These are phyloP conservation scores for Temnothorax curvispinosus DNA, from an alignment of 1,140 invertebrate species.

Conservation along the genomic window DNA sequence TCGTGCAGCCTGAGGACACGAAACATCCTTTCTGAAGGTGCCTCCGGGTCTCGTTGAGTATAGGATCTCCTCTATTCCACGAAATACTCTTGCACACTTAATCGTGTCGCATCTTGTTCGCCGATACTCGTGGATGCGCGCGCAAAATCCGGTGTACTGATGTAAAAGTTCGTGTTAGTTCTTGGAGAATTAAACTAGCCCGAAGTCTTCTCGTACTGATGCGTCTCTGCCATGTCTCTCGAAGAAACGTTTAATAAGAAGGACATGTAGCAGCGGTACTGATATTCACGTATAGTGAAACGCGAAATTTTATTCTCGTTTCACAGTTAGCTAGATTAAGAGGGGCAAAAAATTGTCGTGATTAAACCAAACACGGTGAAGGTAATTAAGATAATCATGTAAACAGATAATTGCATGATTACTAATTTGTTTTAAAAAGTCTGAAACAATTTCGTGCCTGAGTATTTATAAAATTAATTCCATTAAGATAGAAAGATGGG, in stretches of 20 bases:
- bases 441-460: neutral
- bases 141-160: constrained; percentile 52
- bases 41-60: constrained; percentile 56
- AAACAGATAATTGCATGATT: neutral
- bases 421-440: neutral
- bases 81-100: constrained; percentile 64
- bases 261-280: neutral
- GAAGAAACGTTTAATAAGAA: constrained; percentile 6
- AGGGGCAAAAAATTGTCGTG: neutral
- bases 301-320: neutral
- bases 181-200: constrained; percentile 34
- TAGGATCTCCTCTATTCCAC: constrained; percentile 54
- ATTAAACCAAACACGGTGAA: neutral
- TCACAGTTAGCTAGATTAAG: neutral
- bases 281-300: neutral
- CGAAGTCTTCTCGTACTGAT: constrained; percentile 10
- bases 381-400: neutral
- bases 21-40: constrained; percentile 64
- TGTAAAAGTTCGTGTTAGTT: constrained; percentile 54
- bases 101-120: constrained; percentile 67
- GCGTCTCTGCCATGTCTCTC: neutral
- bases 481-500: neutral
- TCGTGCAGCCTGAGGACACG: constrained; percentile 71
- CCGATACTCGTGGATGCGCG: constrained; percentile 55
- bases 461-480: neutral